Base-by-base conservation (phyloP, 2,888 invertebrate genomes). In the Caprella mutica region DNA sequence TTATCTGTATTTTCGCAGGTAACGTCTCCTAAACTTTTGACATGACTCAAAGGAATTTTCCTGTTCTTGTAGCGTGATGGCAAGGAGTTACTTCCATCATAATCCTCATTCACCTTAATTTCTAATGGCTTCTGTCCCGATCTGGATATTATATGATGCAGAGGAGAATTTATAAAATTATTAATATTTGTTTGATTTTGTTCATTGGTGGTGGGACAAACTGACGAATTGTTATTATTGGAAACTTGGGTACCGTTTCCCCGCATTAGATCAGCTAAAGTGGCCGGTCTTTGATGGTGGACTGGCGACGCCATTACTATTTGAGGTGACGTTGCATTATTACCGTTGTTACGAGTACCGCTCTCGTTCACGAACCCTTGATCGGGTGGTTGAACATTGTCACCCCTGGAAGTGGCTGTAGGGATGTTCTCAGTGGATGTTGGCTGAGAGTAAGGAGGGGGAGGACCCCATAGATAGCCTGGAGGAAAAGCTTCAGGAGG, bases 381-480 rank as follows among this genome's bases (percentile, higher is more conserved):
- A 6, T 52, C 8, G 19, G 55, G 54, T 21, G 57, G 35, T 2
- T 54, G 56, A 5, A 59, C 56, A 21, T 43, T 30, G 1, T 35
- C 44, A 1, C 46, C 21, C 55, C 46, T 55, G 19, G 52, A 44
- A 29, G 55, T 52, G 39, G 62, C 58, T 19, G 3, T 48, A 9
- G 54, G 46, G 19, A 62, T 44, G 44, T 65, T 65, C 33, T 65
- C 64, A 6, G 59, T 54, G 8, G 62, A 60, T 1, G 67, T 61
- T n/a, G 69, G 69, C 26, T 69, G 69, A 19, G 71, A 70, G 69
- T 90, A 90, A 0, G 89, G 89, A 0, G 90, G 89, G 0, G 89
- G 89, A 0, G 89, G 90, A 0, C 88, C 90, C 89, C 89, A 89
- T 19, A 87, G 70, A 74, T 80, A 72, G 3, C 63, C 48, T n/a